Base-by-base conservation (phyloP, 1,140 invertebrate species). In the Lamellibrachia luymesi region DNA sequence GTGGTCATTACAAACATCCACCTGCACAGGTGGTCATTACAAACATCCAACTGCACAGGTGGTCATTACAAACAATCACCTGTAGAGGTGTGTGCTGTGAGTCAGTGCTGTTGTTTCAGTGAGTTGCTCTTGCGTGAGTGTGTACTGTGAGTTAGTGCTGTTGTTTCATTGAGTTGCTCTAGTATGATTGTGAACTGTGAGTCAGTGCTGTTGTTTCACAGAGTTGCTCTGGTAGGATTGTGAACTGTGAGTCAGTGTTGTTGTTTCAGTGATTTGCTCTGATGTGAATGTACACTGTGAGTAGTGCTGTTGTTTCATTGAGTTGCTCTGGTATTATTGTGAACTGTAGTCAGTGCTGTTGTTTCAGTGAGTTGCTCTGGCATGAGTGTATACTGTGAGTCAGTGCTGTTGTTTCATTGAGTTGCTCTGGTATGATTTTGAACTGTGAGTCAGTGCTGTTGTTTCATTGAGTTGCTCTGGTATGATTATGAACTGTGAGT, bases 331-430 rank as follows among this genome's bases (percentile, higher is more conserved):
- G 51, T 52, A 52, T 56, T 56, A 6, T 13, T 6, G 52, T 56
- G 52, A 56, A 13, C 52, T 56, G 13, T 6, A 2, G 92, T 94
- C 4, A 91, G 96, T 92, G 94, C 95, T 7, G 90, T 27, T 7
- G 25, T 91, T 94, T 56, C 52, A 56, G 52, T 56, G 5, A 56
- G 52, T 91, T 91, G 27, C 27, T 91, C 90, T 91, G 27, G 90
- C 5, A 13, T 90, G 13, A 90, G 13, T n/a, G n/a, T n/a, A n/a
- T n/a, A n/a, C n/a, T n/a, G n/a, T n/a, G n/a, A n/a, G n/a, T n/a
- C n/a, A n/a, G n/a, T n/a, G n/a, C n/a, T 50, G 90, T 91, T 49
- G 90, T 91, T 94, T 51, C 94, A 96, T 95, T 92, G 96, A 96
- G 93, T 94, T 96, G 50, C 90, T 96, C 38, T 22, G n/a, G 1